Base-by-base conservation (phyloP, 2,113 vertebrate species). In the Calyptommatus sinebrachiatus region DNA sequence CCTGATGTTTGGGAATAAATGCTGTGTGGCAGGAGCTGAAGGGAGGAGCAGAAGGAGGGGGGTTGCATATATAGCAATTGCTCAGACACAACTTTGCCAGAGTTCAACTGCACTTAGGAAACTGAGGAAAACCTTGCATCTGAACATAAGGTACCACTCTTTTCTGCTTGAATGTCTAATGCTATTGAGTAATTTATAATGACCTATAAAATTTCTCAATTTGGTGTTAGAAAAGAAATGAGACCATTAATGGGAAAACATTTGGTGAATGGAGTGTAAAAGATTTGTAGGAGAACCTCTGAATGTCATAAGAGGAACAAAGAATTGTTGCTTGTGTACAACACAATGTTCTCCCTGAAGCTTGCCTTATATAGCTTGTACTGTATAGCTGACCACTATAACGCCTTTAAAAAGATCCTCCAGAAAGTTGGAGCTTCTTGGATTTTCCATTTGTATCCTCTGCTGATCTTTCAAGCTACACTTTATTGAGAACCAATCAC, bases 11-110 rank as follows among this genome's bases (percentile, higher is more conserved):
- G 0, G 66, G 80, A 71, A 62, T 82, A 77, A 50, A 78, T 81
- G 79, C 85, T 83, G 67, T 87, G 83, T 90, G 86, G 79, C 87
- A 82, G 83, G 79, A 53, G 65, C 10, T 29, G 50, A 26, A 76
- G 62, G 53, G 46, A 71, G 67, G 53, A 71, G 29, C 60, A 88
- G 82, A 89, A 85, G 84, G 26, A 69, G 11, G 57, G 7, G 28
- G 53, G 70, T 73, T 11, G 65, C 70, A 81, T 82, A 86, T 86
- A 84, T 66, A 75, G 88, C 90, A 86, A 77, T 84, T 93, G 91
- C 83, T 94, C 94, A 94, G 93, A 87, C 85, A n/a, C 86, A 80
- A 46, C 73, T 88, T 90, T 71, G 21, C 48, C 28, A 84, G 79
- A 53, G 41, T 87, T 85, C 73, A 41, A 5, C 63, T 85, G 69